Evolutionary conservation across 2,113 vertebrate genomes (phyloP).

Genomic region (Entelurus aequoreus): DNA sequence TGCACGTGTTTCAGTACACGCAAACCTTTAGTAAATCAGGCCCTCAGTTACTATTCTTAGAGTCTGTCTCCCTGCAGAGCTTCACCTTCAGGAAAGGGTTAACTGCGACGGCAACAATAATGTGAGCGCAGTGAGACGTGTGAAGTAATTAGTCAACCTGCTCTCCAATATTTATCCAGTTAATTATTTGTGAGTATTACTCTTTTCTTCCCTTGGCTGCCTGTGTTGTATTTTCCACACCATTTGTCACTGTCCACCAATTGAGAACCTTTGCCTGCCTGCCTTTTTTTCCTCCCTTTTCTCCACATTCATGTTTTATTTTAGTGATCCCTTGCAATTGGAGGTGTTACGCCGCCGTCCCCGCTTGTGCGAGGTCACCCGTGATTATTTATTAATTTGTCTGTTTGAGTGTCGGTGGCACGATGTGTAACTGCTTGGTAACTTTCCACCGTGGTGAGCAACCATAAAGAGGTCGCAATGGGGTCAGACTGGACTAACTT

Average conservation of each 20-base stretch:
- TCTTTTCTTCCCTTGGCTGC: slow-evolving; percentile 72
- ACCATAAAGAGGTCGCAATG: slow-evolving; percentile 38
- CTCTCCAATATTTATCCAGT: slow-evolving; percentile 79
- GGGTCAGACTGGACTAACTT: slow-evolving; percentile 10
- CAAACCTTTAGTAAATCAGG: too few relatives aligned
- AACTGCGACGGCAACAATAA: slow-evolving; percentile 69
- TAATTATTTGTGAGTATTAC: slow-evolving; percentile 80
- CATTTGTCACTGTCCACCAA: slow-evolving; percentile 74
- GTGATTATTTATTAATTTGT: slow-evolving; percentile 67
- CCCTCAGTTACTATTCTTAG: slow-evolving; percentile 24
- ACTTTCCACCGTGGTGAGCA: slow-evolving; percentile 35
- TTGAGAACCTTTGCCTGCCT: slow-evolving; percentile 57
- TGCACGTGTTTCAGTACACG: too few relatives aligned
- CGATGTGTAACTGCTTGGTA: slow-evolving; percentile 59
- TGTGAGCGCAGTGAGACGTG: slow-evolving; percentile 74
- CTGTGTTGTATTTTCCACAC: slow-evolving; percentile 72
- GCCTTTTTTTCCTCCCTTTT: slow-evolving; percentile 9
- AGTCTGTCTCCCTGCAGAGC: slow-evolving; percentile 30
- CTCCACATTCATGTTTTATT: slow-evolving; percentile 46
- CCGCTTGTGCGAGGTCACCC: slow-evolving; percentile 61
- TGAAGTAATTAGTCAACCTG: slow-evolving; percentile 75
- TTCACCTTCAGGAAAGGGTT: slow-evolving; percentile 55
- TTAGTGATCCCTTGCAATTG: slow-evolving; percentile 58
- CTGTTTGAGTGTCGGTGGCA: slow-evolving; percentile 39
- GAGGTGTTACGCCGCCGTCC: slow-evolving; percentile 64